These are phyloP conservation scores for Mormyrops attenuatus DNA, from an alignment of 2,797 vertebrate species.

Conservation along the genomic window DNA sequence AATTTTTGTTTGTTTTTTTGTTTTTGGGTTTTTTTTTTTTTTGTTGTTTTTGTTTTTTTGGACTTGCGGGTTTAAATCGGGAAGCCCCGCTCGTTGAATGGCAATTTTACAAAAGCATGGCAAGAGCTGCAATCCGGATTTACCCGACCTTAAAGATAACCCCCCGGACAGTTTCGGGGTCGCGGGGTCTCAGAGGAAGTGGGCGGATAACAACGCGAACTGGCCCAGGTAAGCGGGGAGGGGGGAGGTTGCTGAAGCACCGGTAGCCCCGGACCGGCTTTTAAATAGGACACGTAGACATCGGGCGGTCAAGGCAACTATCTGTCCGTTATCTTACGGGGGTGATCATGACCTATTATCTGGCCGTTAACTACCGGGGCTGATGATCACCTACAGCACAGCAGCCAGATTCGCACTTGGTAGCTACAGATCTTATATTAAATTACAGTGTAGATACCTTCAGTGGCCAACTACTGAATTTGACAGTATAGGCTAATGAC, in stretches of 20 bases:
- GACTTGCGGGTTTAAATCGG: constrained; percentile 24
- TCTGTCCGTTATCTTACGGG: background rate
- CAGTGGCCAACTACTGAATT: background rate
- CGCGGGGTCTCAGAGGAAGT: constrained; percentile 61
- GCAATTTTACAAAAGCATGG: constrained; percentile 77
- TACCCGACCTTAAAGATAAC: constrained; percentile 61
- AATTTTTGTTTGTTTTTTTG: constrained; percentile 5
- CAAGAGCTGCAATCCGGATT: constrained; percentile 65
- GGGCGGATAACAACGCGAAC: constrained; percentile 55
- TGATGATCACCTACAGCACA: background rate
- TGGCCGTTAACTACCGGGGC: background rate
- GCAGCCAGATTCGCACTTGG: background rate
- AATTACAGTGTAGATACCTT: background rate
- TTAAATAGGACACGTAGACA: background rate
- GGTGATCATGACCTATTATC: background rate
- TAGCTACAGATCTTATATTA: background rate
- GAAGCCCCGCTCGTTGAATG: constrained; percentile 63
- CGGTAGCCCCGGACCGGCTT: background rate
- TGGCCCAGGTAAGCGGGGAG: constrained; percentile 71
- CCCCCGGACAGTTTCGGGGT: constrained; percentile 51
- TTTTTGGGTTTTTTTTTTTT: background rate
- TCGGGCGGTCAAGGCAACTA: background rate
- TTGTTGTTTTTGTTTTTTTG: background rate
- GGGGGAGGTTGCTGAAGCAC: background rate
- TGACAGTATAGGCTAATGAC: background rate